phyloP scores from a whole-genome alignment of 37 sponge, comb jelly and placozoan genomes.

The Beroe forskalii region DNA sequence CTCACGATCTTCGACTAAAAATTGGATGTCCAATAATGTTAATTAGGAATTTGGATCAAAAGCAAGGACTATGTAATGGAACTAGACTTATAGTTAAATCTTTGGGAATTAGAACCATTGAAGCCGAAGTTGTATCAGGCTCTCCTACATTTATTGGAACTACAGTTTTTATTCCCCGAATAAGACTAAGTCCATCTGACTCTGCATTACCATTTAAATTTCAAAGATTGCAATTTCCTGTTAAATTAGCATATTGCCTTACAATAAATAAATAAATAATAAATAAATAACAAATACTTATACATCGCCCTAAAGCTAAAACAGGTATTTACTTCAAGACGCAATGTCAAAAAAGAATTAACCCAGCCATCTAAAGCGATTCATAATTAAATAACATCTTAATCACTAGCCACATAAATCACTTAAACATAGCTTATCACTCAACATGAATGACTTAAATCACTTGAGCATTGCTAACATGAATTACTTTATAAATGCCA shows the following conservation, averaged over 20 bases:
- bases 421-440: no score
- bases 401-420: no score
- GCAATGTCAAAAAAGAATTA: no score
- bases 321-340: no score
- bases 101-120: not conserved
- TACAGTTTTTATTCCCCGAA: conserved; percentile 38
- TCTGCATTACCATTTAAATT: conserved; percentile 3
- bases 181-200: conserved; percentile 7
- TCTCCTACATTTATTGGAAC: not conserved
- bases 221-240: conserved; percentile 18
- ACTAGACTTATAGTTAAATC: conserved; percentile 11
- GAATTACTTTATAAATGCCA: no score
- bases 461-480: no score
- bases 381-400: no score
- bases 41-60: conserved; percentile 43
- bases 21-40: conserved; percentile 16
- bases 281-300: no score
- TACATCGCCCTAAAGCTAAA: no score
- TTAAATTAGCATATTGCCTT: conserved; percentile 12
- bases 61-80: conserved; percentile 61
- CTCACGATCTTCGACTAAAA: conserved; percentile 36
- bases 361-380: no score
- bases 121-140: conserved; percentile 30
- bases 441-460: no score
- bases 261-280: conserved; percentile 60